phyloP scores from a whole-genome alignment of 1,140 invertebrate species.

The Chlorops oryzae region DNA sequence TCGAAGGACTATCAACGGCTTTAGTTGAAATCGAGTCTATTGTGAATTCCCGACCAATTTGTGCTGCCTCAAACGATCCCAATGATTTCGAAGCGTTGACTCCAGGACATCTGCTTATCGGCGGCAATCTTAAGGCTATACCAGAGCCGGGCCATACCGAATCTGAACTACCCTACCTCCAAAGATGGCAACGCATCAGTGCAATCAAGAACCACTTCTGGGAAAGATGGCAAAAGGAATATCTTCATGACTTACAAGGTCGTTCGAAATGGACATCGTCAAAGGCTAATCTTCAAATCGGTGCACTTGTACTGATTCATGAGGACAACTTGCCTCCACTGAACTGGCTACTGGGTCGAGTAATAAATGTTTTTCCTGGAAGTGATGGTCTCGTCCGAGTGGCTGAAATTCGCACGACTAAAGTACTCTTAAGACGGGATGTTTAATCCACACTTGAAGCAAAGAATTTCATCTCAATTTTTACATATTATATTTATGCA shows the following conservation, averaged over 20 bases:
- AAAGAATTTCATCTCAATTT: no score
- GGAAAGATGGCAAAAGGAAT: conserved; percentile 1
- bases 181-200: background rate
- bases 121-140: background rate
- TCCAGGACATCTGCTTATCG: background rate
- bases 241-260: background rate
- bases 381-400: no score
- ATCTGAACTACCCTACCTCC: background rate
- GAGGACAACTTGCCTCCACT: conserved; percentile 29
- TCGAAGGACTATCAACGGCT: background rate
- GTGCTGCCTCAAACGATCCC: background rate
- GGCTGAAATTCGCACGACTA: no score
- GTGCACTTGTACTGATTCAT: conserved; percentile 33
- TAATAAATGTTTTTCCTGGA: no score
- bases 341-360: conserved; percentile 23
- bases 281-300: background rate
- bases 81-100: conserved; percentile 1
- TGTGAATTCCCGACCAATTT: background rate
- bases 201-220: background rate
- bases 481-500: no score
- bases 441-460: no score
- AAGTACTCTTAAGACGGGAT: no score
- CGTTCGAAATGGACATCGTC: background rate
- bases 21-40: background rate
- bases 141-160: background rate